Percentiles rank a stretch among this genome's conserved stretches.
phyloP scores from a whole-genome alignment of 2,797 vertebrate species.

The Pterois miles region DNA sequence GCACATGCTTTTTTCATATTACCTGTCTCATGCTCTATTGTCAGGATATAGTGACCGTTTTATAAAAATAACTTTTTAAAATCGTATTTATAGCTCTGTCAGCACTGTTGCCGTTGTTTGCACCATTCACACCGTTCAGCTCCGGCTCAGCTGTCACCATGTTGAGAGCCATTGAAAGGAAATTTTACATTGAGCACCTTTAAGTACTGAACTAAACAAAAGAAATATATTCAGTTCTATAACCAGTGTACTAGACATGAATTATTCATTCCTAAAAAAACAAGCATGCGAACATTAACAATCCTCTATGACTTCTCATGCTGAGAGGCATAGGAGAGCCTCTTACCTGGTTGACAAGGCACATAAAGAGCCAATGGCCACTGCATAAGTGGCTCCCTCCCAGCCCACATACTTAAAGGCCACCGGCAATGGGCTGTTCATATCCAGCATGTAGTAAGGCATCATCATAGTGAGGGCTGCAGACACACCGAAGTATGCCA shows the following conservation, averaged over 20 bases:
- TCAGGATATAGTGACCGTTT: no score
- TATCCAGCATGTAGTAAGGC: slow-evolving; percentile 95
- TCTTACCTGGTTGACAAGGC: slow-evolving; percentile 95
- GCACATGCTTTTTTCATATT: no score
- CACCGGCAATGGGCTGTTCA: slow-evolving; percentile 91
- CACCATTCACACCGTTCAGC: no score
- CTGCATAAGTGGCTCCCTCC: slow-evolving; percentile 93
- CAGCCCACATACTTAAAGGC: slow-evolving; percentile 94
- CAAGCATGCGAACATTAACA: slow-evolving; percentile 20
- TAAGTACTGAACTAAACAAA: neutral
- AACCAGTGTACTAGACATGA: neutral
- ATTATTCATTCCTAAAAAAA: slow-evolving; percentile 18
- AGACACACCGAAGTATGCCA: slow-evolving; percentile 95
- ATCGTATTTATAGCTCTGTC: no score
- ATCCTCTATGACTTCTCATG: slow-evolving; percentile 13
- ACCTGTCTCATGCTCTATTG: no score
- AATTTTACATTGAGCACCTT: neutral
- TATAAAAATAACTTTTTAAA: no score
- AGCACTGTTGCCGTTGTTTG: no score
- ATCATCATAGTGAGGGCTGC: slow-evolving; percentile 97
- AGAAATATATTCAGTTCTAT: neutral
- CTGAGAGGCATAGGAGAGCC: slow-evolving; percentile 27
- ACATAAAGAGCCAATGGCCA: slow-evolving; percentile 94
- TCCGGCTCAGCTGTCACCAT: no score
- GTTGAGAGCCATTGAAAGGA: no score